phyloP scores from a whole-genome alignment of 2,113 vertebrate species.

The Asarcornis scutulata region DNA sequence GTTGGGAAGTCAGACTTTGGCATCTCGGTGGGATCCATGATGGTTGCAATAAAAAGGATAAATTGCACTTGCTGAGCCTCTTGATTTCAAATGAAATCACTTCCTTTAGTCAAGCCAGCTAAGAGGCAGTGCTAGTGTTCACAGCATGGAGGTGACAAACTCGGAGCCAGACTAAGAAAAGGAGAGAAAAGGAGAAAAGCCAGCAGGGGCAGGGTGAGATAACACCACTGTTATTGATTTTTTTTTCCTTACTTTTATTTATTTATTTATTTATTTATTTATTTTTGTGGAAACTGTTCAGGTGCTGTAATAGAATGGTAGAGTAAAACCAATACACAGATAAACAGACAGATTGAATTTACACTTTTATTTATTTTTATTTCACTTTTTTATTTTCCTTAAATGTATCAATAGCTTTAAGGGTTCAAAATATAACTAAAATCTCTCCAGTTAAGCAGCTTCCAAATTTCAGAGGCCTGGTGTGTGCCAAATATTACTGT shows the following conservation, averaged over 20 bases:
- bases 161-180: background rate
- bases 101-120: background rate
- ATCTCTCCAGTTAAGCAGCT: background rate
- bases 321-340: background rate
- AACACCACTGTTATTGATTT: background rate
- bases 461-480: background rate
- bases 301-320: background rate
- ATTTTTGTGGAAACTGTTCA: background rate
- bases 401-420: background rate
- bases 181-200: background rate
- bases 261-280: background rate
- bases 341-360: background rate
- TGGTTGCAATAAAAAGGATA: background rate
- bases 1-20: background rate
- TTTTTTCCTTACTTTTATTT: too few species aligned
- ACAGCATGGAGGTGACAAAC: background rate
- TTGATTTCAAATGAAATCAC: background rate
- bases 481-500: background rate
- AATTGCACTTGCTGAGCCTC: background rate
- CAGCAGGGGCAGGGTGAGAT: background rate
- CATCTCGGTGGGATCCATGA: rapidly evolving
- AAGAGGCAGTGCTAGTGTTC: background rate
- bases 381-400: background rate
- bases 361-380: background rate
- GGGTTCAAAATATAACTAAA: background rate